Evolutionary conservation across 2,797 vertebrate species (phyloP).

Genomic region (Takifugu rubripes): DNA sequence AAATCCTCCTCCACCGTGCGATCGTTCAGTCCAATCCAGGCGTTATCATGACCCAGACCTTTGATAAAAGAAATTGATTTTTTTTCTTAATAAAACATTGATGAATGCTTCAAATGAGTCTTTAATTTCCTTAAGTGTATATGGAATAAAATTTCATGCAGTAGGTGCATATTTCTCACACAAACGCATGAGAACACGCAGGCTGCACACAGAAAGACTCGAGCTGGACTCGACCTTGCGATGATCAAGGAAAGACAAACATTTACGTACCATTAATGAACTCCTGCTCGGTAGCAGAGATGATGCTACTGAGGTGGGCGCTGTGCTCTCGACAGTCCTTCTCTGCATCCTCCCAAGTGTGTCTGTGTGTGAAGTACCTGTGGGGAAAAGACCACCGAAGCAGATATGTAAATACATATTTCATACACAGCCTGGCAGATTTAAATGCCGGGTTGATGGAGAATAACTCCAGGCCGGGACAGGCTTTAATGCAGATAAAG

Average conservation of each 20-base stretch:
- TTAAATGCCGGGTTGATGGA: constrained; percentile 21
- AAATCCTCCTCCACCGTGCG: constrained; percentile 94
- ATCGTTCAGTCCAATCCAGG: constrained; percentile 94
- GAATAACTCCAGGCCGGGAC: constrained; percentile 14
- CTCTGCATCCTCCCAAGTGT: constrained; percentile 95
- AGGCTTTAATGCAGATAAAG: constrained; percentile 26
- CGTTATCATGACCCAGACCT: constrained; percentile 93
- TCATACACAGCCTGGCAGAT: constrained; percentile 23
- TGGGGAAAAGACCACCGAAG: constrained; percentile 6
- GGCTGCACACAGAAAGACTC: too few species aligned
- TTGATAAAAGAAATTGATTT: constrained; percentile 11
- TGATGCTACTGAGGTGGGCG: constrained; percentile 88
- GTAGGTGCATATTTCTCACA: too few species aligned
- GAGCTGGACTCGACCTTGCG: background rate
- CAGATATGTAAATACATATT: constrained; percentile 23
- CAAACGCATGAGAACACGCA: too few species aligned
- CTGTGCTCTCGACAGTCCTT: constrained; percentile 90
- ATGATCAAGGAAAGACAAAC: background rate
- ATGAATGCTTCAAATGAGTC: background rate
- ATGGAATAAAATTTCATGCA: too few species aligned
- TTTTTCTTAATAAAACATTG: background rate
- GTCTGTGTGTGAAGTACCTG: constrained; percentile 84
- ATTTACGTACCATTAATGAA: constrained; percentile 85
- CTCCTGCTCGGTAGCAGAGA: constrained; percentile 82
- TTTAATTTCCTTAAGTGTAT: too few species aligned